A percentile compares a stretch with the other conserved stretches of the same genome.
Conservation (phyloP, 2,797 vertebrate species). For the Pangasius macronema region DNA sequence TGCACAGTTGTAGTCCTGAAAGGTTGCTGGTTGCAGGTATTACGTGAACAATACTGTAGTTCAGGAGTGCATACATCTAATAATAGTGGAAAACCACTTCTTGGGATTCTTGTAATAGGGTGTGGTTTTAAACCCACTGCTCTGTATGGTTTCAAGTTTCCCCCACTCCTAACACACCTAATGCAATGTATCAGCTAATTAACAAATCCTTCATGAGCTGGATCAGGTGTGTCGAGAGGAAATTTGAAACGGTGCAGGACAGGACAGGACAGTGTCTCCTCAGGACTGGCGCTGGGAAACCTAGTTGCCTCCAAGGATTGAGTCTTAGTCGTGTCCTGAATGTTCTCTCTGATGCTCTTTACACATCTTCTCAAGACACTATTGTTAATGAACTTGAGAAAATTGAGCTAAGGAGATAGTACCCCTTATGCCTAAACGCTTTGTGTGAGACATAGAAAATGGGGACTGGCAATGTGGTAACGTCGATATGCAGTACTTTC, state of each 20-base stretch:
- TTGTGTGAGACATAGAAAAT: not conserved
- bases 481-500: not conserved
- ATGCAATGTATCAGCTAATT: slow-evolving; percentile 6
- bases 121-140: not conserved
- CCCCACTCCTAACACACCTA: not conserved
- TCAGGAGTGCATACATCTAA: not conserved
- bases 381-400: no score
- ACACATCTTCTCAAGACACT: not conserved
- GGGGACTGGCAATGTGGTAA: not conserved
- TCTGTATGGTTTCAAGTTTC: slow-evolving; percentile 1
- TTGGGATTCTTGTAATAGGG: not conserved
- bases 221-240: not conserved
- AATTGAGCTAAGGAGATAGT: not conserved
- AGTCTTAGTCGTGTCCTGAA: not conserved
- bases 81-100: not conserved
- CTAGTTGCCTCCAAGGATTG: not conserved
- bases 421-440: not conserved
- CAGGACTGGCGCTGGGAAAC: not conserved
- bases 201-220: slow-evolving; percentile 6
- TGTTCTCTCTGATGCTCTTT: not conserved
- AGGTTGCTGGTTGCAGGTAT: not conserved
- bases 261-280: not conserved
- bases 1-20: not conserved
- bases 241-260: slow-evolving; percentile 6
- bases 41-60: not conserved